Conservation (phyloP, 2,113 vertebrate genomes). For the Rutilus rutilus region DNA sequence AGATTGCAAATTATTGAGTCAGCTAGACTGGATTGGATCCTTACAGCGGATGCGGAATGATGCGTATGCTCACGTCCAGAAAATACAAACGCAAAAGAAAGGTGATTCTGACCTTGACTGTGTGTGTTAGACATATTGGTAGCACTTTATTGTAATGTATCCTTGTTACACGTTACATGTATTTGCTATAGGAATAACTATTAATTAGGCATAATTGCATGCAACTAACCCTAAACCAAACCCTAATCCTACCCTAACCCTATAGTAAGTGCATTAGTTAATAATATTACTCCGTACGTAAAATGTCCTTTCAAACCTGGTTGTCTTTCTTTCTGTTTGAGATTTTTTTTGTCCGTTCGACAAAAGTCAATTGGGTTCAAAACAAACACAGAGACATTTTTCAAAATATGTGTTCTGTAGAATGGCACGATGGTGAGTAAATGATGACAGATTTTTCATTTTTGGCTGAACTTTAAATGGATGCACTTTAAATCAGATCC, state of each 20-base stretch:
- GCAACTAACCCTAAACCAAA: too few relatives aligned
- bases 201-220: too few relatives aligned
- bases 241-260: too few relatives aligned
- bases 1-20: constrained; percentile 49
- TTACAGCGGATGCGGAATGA: background rate
- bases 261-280: too few relatives aligned
- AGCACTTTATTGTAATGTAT: too few relatives aligned
- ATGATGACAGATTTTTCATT: background rate
- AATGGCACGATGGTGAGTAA: background rate
- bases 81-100: background rate
- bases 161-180: too few relatives aligned
- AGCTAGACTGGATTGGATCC: constrained; percentile 7
- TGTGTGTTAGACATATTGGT: background rate
- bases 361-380: background rate
- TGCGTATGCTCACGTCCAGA: background rate
- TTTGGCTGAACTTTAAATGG: background rate
- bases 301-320: too few relatives aligned
- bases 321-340: too few relatives aligned
- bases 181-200: too few relatives aligned
- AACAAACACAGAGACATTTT: background rate
- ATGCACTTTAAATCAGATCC: background rate
- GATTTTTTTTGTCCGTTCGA: background rate
- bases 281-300: too few relatives aligned
- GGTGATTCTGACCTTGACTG: background rate
- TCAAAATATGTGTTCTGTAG: background rate